Percentiles rank a stretch among this genome's conserved stretches.
Evolutionary conservation across 2,797 vertebrate species (phyloP).

Genomic region (Thunnus albacares): DNA sequence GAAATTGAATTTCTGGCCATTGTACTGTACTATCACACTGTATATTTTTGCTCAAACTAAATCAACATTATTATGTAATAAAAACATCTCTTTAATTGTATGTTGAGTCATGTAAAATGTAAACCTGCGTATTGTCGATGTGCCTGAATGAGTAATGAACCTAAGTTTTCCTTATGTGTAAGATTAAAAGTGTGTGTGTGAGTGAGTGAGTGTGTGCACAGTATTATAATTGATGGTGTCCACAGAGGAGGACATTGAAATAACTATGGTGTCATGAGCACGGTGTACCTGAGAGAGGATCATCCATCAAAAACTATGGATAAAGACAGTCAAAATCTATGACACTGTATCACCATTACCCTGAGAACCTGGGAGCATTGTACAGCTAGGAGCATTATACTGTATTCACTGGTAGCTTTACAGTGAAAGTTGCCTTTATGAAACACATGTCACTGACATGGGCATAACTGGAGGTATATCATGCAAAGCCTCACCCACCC

Average conservation of each 20-base stretch:
- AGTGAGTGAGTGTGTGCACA: not conserved
- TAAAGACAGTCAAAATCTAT: conserved; percentile 36
- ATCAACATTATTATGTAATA: not conserved
- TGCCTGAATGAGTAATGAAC: not conserved
- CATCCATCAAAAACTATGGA: conserved; percentile 57
- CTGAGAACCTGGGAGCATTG: conserved; percentile 21
- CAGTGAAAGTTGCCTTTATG: not conserved
- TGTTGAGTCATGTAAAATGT: conserved; percentile 1
- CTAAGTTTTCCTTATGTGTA: not conserved
- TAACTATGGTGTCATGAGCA: conserved; percentile 57
- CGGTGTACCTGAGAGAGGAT: conserved; percentile 47
- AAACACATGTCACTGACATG: too few species aligned
- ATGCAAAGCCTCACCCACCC: not conserved
- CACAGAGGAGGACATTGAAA: conserved; percentile 55
- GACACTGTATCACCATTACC: conserved; percentile 32
- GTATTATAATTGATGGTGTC: conserved; percentile 55
- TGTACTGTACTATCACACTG: not conserved
- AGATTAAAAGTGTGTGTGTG: not conserved
- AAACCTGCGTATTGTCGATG: not conserved
- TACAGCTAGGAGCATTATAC: conserved; percentile 5
- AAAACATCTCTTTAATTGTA: not conserved
- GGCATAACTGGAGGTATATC: not conserved
- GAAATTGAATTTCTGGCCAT: not conserved
- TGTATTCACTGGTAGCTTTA: not conserved
- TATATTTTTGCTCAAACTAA: not conserved